phyloP scores from a whole-genome alignment of 2,113 vertebrate species.

The Paedocypris sp. region DNA sequence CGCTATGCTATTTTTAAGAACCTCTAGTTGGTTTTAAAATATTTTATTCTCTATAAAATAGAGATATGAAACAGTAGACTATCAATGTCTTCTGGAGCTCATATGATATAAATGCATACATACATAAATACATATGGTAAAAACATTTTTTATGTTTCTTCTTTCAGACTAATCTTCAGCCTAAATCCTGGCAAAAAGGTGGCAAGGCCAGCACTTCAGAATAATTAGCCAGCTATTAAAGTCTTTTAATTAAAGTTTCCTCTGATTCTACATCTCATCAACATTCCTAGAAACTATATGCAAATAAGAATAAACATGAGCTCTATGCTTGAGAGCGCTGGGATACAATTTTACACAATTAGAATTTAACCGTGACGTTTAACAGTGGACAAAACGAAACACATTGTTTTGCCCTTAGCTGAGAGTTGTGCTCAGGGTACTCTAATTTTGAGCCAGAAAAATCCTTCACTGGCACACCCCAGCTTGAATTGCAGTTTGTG shows the following conservation, averaged over 20 bases:
- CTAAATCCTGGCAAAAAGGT: constrained; percentile 20
- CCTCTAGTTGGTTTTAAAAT: no score
- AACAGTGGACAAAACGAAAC: no score
- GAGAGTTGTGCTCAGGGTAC: neutral
- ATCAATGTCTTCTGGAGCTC: constrained; percentile 16
- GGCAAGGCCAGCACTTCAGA: constrained; percentile 19
- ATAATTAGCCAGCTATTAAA: constrained; percentile 35
- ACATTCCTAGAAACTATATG: constrained; percentile 27
- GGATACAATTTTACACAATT: neutral
- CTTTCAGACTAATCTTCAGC: no score
- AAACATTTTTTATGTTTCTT: no score
- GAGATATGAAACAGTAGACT: no score
- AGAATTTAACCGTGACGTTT: neutral
- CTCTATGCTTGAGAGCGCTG: neutral
- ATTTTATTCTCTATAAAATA: no score
- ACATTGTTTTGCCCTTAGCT: neutral
- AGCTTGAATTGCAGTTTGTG: neutral
- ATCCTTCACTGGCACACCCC: neutral
- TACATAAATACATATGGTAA: neutral
- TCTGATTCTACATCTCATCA: neutral
- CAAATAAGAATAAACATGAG: constrained; percentile 21
- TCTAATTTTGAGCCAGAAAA: neutral
- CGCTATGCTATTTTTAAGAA: neutral
- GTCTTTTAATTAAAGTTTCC: constrained; percentile 32
- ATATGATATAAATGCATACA: constrained; percentile 4